Conservation (phyloP, 1,140 invertebrate genomes). For the Formica selysi region DNA sequence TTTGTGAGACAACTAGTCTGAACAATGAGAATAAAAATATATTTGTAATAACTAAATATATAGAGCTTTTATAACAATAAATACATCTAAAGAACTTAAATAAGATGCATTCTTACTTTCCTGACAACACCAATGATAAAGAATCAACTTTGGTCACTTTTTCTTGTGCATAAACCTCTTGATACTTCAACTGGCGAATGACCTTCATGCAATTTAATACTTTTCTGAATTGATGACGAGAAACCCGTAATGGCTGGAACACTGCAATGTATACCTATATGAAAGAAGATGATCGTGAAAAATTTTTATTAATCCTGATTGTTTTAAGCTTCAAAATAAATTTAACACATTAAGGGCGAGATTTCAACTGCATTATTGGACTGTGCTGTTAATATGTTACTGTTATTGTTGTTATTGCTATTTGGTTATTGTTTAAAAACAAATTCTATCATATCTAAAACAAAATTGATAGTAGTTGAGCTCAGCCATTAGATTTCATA, state of each 20-base stretch:
- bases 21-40: constrained; percentile 60
- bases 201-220: constrained; percentile 93
- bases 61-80: background rate
- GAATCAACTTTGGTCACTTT: constrained; percentile 96
- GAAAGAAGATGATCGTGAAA: constrained; percentile 60
- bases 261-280: constrained; percentile 92
- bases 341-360: background rate
- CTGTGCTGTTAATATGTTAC: background rate
- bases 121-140: constrained; percentile 93
- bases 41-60: background rate
- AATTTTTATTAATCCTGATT: constrained; percentile 5
- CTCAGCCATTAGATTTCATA: constrained; percentile 34
- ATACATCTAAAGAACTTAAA: background rate
- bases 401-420: constrained; percentile 1
- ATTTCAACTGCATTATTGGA: background rate
- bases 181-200: constrained; percentile 92
- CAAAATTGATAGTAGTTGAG: constrained; percentile 19
- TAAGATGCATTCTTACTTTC: constrained; percentile 90
- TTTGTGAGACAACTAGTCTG: constrained; percentile 95
- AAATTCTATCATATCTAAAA: background rate
- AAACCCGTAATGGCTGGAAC: constrained; percentile 94
- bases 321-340: constrained; percentile 4
- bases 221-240: constrained; percentile 93
- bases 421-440: constrained; percentile 24
- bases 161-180: constrained; percentile 95